Conservation (phyloP, 64 coral and sea anemone species). For the Platygyra sinensis region DNA sequence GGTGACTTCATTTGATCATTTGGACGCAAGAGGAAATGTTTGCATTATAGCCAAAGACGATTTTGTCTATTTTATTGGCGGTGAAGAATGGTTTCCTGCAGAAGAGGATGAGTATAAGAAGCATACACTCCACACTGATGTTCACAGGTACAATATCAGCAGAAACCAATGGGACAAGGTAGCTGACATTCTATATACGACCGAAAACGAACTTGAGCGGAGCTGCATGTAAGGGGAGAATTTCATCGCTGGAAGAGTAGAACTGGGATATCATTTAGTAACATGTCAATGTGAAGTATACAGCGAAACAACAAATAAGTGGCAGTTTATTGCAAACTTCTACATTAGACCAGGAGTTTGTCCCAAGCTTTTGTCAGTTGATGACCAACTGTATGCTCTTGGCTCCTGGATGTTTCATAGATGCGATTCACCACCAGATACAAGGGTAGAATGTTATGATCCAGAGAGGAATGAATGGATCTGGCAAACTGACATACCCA, state of each 20-base stretch:
- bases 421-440: no score
- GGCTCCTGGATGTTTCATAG: no score
- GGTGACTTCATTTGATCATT: background rate
- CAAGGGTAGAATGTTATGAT: no score
- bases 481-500: no score
- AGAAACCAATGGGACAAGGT: background rate
- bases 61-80: constrained; percentile 23
- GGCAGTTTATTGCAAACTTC: background rate
- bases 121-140: background rate
- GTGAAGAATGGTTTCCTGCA: background rate
- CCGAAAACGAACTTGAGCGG: background rate
- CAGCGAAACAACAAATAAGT: background rate
- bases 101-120: background rate
- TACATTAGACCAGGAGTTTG: background rate
- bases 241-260: background rate
- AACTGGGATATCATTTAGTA: background rate
- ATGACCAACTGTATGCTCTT: background rate
- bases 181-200: background rate
- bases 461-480: no score
- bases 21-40: background rate
- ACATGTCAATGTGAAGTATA: background rate
- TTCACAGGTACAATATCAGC: background rate
- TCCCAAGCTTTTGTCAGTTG: background rate
- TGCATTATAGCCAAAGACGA: background rate
- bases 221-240: background rate